phyloP scores from a whole-genome alignment of 2,113 vertebrate species.

The Buteo buteo region DNA sequence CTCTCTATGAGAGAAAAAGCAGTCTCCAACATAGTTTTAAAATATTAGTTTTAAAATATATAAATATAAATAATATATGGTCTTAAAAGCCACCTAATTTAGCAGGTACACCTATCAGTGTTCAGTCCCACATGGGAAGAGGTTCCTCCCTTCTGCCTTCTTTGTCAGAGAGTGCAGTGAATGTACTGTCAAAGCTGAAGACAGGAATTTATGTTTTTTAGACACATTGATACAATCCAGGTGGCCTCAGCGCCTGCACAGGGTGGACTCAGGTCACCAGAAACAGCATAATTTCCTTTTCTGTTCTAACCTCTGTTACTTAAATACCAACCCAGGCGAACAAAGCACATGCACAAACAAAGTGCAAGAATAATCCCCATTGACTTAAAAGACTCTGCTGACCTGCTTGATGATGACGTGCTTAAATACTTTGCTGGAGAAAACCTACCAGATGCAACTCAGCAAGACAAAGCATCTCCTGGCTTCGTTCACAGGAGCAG shows the following conservation, averaged over 20 bases:
- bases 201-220: accelerated
- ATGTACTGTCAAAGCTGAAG: accelerated
- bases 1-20: background rate
- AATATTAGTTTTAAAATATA: no score
- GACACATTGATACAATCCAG: background rate
- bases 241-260: background rate
- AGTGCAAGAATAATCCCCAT: accelerated
- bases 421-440: accelerated
- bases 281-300: background rate
- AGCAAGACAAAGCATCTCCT: background rate
- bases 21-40: accelerated
- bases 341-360: accelerated
- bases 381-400: accelerated
- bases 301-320: background rate
- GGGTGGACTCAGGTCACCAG: accelerated
- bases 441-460: background rate
- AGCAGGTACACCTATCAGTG: background rate
- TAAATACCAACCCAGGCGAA: accelerated
- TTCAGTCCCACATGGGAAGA: accelerated
- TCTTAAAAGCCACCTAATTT: background rate
- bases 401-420: accelerated
- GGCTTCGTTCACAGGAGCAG: accelerated
- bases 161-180: background rate
- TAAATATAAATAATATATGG: no score
- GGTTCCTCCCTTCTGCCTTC: background rate